These are phyloP conservation scores for Megaleporinus macrocephalus DNA, from an alignment of 2,113 vertebrate species.

Conservation along the genomic window DNA sequence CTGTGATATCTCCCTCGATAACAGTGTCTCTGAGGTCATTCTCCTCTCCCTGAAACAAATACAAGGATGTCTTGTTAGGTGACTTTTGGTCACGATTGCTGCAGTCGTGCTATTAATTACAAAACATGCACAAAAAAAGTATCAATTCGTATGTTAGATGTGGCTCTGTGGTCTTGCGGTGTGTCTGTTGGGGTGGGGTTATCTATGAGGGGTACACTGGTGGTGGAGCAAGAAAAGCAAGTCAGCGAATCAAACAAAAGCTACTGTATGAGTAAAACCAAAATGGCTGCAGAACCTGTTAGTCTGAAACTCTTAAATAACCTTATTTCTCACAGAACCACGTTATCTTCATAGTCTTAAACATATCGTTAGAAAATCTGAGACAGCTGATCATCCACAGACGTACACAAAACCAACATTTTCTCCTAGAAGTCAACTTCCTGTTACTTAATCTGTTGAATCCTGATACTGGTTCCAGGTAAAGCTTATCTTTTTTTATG, in stretches of 20 bases:
- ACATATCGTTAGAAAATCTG: too few species aligned
- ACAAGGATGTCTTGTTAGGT: not conserved
- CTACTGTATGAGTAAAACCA: not conserved
- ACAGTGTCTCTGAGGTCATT: conserved; percentile 69
- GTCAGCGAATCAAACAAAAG: too few species aligned
- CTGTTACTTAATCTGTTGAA: too few species aligned
- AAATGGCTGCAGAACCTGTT: not conserved
- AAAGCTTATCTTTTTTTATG: too few species aligned
- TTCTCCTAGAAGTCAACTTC: too few species aligned
- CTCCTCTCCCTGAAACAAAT: conserved; percentile 67
- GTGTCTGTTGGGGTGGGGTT: too few species aligned
- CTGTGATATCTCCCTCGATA: conserved; percentile 61
- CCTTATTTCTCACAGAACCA: not conserved
- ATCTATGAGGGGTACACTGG: not conserved
- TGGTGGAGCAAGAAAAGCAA: too few species aligned
- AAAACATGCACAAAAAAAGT: not conserved
- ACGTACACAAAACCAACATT: too few species aligned
- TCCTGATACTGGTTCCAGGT: too few species aligned
- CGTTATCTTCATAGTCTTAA: too few species aligned
- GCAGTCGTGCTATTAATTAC: not conserved
- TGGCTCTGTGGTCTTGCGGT: not conserved
- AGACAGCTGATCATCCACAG: too few species aligned
- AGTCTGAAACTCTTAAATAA: not conserved
- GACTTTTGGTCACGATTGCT: not conserved
- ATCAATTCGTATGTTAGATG: not conserved